Evolutionary conservation across 2,797 vertebrate species (phyloP).

Genomic region (Diglossa cyanea): DNA sequence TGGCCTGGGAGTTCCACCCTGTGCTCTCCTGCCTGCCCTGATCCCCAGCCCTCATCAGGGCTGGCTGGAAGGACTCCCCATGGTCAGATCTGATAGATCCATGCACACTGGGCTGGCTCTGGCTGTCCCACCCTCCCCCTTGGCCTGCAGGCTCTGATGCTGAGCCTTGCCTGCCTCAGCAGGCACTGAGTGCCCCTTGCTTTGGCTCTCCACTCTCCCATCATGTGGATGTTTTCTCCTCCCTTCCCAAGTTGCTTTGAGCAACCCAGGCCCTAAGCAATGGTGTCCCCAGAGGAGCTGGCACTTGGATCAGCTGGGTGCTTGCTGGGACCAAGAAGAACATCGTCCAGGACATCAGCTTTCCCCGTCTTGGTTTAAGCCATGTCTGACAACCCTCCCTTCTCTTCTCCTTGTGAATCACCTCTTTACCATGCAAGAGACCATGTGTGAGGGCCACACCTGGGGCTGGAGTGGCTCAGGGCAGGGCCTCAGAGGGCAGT

Average conservation of each 20-base stretch:
- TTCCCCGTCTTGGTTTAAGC: background rate
- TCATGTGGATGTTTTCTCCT: background rate
- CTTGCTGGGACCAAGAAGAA: background rate
- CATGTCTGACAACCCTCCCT: rapidly evolving
- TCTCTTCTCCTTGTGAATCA: background rate
- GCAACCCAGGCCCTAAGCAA: background rate
- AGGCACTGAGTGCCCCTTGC: background rate
- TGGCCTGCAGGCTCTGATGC: rapidly evolving
- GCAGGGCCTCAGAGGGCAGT: background rate
- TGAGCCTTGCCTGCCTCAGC: background rate
- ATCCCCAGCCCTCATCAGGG: rapidly evolving
- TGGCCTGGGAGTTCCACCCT: rapidly evolving
- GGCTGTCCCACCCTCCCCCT: background rate
- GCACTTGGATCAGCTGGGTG: background rate
- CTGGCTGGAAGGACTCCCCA: background rate
- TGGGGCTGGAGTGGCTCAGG: background rate
- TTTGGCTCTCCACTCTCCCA: background rate
- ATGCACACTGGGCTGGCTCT: background rate
- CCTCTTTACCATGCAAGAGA: background rate
- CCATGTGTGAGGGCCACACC: rapidly evolving
- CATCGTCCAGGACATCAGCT: background rate
- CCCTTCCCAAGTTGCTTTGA: background rate
- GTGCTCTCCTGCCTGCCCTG: background rate
- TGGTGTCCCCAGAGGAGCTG: background rate
- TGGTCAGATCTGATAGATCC: background rate